phyloP scores from a whole-genome alignment of 2,113 vertebrate species.

The Saccopteryx leptura region DNA sequence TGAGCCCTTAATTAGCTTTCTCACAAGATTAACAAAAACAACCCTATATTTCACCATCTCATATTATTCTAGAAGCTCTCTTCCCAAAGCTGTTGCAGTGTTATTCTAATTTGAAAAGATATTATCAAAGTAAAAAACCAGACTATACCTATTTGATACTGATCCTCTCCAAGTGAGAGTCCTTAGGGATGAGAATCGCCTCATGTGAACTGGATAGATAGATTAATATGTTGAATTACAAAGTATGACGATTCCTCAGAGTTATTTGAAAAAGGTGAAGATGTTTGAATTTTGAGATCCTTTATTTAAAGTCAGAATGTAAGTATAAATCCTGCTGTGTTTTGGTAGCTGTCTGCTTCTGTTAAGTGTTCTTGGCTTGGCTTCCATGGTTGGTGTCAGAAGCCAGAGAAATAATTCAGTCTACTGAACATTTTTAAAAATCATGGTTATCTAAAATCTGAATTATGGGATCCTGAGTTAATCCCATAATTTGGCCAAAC shows the following conservation, averaged over 20 bases:
- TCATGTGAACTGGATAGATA: neutral
- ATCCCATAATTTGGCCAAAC: slow-evolving; percentile 59
- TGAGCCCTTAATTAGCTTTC: slow-evolving; percentile 1
- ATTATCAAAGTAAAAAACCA: slow-evolving; percentile 37
- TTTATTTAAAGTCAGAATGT: slow-evolving; percentile 14
- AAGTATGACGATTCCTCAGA: neutral
- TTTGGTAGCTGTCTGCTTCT: neutral
- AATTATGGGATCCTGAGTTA: slow-evolving; percentile 50
- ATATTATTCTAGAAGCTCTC: neutral
- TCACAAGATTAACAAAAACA: slow-evolving; percentile 1
- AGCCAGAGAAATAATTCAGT: slow-evolving; percentile 46
- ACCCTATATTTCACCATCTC: neutral
- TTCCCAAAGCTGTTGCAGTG: neutral
- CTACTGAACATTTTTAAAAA: slow-evolving; percentile 45
- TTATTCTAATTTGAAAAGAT: neutral
- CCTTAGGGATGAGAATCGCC: neutral
- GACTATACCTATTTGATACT: neutral
- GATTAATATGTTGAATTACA: neutral
- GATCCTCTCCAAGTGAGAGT: neutral
- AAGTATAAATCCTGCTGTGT: slow-evolving; percentile 40
- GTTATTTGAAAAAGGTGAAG: neutral
- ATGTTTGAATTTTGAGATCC: slow-evolving; percentile 10
- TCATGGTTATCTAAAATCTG: slow-evolving; percentile 56
- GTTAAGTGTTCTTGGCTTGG: slow-evolving; percentile 50
- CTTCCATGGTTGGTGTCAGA: neutral